A percentile compares a stretch with the other conserved stretches of the same genome.
Evolutionary conservation across 2,113 vertebrate species (phyloP).

Genomic region (Sphaerodactylus townsendi): DNA sequence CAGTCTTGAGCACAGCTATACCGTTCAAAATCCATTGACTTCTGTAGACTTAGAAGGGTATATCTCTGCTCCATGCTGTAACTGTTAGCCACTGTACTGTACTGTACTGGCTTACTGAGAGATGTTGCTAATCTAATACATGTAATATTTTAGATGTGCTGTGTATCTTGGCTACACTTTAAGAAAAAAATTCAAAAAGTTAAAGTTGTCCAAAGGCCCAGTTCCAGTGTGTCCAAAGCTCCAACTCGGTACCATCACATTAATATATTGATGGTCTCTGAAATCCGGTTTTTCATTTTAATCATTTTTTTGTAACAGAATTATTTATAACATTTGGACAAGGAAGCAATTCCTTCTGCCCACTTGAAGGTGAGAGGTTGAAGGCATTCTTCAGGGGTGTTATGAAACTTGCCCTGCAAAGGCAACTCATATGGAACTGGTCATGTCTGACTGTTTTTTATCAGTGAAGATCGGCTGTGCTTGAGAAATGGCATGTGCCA

Average conservation of each 20-base stretch:
- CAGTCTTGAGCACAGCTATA: no score
- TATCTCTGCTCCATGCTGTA: no score
- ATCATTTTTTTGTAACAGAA: not conserved
- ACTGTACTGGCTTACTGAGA: not conserved
- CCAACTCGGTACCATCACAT: no score
- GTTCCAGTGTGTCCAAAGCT: not conserved
- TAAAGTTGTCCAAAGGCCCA: not conserved
- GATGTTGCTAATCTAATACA: not conserved
- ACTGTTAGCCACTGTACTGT: not conserved
- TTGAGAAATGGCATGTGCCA: not conserved
- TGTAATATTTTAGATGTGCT: not conserved
- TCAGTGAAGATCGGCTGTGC: not conserved
- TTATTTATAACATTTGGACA: no score
- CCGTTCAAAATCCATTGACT: no score
- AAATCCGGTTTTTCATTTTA: not conserved
- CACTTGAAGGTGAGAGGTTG: not conserved
- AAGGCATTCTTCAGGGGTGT: not conserved
- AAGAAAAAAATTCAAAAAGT: not conserved
- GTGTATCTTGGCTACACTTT: not conserved
- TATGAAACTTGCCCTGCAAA: not conserved
- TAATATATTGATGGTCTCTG: not conserved
- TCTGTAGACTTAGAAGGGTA: no score
- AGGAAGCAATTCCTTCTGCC: not conserved
- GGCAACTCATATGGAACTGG: not conserved
- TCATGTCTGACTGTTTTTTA: not conserved